These are phyloP conservation scores for Arizona elegans DNA, from an alignment of 2,113 vertebrate genomes.

Conservation along the genomic window DNA sequence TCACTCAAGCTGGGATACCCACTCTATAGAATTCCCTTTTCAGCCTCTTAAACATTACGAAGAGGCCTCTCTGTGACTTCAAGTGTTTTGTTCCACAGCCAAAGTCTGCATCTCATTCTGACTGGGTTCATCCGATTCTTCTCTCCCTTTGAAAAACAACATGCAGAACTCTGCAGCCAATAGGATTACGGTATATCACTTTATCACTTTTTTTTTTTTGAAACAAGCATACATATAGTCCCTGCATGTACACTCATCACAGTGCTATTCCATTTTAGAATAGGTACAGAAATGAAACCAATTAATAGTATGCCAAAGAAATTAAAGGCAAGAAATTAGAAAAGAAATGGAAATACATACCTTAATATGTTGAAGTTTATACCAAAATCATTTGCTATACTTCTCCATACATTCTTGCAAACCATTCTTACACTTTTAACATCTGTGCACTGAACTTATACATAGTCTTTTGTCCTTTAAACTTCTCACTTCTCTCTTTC, in stretches of 20 bases:
- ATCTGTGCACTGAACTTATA: background rate
- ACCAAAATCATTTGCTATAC: background rate
- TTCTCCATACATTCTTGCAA: background rate
- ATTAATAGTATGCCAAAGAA: background rate
- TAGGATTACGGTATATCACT: conserved; percentile 40
- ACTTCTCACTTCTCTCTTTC: background rate
- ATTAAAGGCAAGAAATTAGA: background rate
- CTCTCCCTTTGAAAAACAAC: conserved; percentile 31
- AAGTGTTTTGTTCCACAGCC: conserved; percentile 40
- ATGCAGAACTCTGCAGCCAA: conserved; percentile 44
- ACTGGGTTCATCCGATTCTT: conserved; percentile 57
- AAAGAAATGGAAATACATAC: background rate
- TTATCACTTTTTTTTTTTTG: conserved; percentile 28
- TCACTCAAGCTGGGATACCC: conserved; percentile 30
- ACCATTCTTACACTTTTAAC: background rate
- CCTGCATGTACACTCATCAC: background rate
- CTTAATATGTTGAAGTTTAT: background rate
- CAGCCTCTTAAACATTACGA: conserved; percentile 44
- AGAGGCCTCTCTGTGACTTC: conserved; percentile 46
- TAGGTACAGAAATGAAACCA: background rate
- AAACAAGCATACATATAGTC: background rate
- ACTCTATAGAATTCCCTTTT: conserved; percentile 18
- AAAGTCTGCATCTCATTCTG: conserved; percentile 51
- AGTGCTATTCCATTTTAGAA: background rate
- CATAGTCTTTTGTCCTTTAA: background rate